phyloP scores from a whole-genome alignment of 2,113 vertebrate species.

The Opisthocomus hoazin region DNA sequence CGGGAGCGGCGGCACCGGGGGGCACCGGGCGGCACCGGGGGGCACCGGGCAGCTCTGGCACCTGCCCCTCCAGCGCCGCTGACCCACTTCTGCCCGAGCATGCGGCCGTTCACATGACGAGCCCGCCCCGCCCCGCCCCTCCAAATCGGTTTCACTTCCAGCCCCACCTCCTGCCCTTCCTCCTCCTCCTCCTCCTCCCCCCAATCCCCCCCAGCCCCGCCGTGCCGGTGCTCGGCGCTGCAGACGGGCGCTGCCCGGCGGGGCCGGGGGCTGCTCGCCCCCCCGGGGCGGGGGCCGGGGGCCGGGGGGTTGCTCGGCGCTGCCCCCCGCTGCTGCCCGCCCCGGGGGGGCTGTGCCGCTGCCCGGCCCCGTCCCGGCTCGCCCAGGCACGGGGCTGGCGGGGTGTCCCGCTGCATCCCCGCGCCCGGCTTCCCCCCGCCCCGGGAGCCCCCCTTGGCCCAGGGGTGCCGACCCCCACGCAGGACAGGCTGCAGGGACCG shows the following conservation, averaged over 20 bases:
- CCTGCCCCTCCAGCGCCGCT: constrained; percentile 36
- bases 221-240: neutral
- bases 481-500: neutral
- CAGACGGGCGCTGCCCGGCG: neutral
- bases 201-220: neutral
- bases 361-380: constrained; percentile 8
- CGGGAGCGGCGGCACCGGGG: neutral
- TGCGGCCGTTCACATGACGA: constrained; percentile 59
- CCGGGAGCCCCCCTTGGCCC: neutral
- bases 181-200: neutral
- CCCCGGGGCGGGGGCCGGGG: too few species aligned
- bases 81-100: constrained; percentile 62
- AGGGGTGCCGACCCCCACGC: neutral
- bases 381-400: constrained; percentile 18
- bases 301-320: neutral
- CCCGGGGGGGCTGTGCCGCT: neutral
- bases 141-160: constrained; percentile 21
- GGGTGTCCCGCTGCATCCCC: constrained; percentile 1
- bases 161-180: constrained; percentile 3
- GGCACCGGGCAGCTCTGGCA: constrained; percentile 4
- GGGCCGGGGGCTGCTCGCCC: neutral
- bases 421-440: neutral
- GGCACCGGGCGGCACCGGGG: neutral
- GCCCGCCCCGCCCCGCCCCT: constrained; percentile 1
- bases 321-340: neutral